Percentiles rank a stretch among this genome's conserved stretches.
Conservation (phyloP, 2,113 vertebrate species). For the Cervus canadensis region DNA sequence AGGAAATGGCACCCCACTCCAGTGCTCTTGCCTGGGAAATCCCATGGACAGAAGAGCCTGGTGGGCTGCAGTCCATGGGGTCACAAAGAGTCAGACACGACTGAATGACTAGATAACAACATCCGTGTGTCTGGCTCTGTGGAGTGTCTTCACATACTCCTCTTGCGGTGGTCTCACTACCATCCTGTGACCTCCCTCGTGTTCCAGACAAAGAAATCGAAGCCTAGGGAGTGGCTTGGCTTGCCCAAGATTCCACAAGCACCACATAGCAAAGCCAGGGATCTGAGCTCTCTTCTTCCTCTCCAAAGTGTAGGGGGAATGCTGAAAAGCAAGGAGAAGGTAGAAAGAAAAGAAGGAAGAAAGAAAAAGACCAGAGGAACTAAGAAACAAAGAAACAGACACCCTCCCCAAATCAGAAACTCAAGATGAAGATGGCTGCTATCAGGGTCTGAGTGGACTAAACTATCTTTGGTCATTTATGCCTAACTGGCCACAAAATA, state of each 20-base stretch:
- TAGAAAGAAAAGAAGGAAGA: neutral
- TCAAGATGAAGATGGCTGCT: neutral
- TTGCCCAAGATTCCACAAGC: neutral
- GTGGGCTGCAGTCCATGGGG: neutral
- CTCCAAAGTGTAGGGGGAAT: neutral
- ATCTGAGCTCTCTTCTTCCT: neutral
- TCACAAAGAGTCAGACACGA: neutral
- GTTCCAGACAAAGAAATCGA: neutral
- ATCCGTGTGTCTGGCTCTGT: neutral
- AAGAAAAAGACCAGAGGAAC: neutral
- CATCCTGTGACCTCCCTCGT: neutral
- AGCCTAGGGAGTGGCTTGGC: neutral
- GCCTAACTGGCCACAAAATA: neutral
- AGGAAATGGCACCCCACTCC: neutral
- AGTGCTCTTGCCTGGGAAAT: neutral
- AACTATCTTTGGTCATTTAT: neutral
- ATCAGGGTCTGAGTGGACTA: neutral
- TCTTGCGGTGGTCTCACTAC: neutral
- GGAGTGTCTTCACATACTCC: neutral
- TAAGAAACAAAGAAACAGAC: neutral
- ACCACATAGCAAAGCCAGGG: neutral
- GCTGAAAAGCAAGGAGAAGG: neutral
- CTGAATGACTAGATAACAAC: neutral
- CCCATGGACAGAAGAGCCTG: neutral
- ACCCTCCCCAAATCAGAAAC: neutral